Percentiles rank a stretch among this genome's conserved stretches.
Conservation (phyloP, 2,113 vertebrate genomes). For the Erythrolamprus reginae region DNA sequence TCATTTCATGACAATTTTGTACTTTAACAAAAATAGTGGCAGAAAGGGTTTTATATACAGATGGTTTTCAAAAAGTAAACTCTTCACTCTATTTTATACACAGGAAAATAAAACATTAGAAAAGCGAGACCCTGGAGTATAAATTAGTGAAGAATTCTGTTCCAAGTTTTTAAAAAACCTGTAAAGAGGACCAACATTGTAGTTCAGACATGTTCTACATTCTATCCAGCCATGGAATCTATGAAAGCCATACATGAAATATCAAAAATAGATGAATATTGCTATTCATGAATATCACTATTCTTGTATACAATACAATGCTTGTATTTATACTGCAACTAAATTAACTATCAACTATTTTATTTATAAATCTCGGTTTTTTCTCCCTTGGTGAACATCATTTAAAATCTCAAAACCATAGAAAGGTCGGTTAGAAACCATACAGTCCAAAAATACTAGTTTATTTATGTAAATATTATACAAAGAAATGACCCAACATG, state of each 20-base stretch:
- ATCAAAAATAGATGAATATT: slow-evolving; percentile 82
- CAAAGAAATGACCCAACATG: too few species aligned
- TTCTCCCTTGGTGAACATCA: slow-evolving; percentile 63
- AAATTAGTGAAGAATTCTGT: slow-evolving; percentile 55
- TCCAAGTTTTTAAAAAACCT: slow-evolving; percentile 49
- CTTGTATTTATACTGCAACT: slow-evolving; percentile 75
- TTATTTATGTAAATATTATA: too few species aligned
- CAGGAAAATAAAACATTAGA: slow-evolving; percentile 51
- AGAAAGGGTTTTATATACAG: slow-evolving; percentile 48
- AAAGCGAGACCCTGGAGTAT: slow-evolving; percentile 56
- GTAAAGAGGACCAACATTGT: slow-evolving; percentile 57
- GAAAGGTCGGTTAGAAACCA: slow-evolving; percentile 74
- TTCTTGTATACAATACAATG: too few species aligned
- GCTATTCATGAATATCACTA: too few species aligned
- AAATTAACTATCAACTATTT: slow-evolving; percentile 72
- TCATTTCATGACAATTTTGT: slow-evolving; percentile 57
- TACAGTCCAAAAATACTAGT: slow-evolving; percentile 62
- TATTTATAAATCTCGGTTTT: slow-evolving; percentile 77
- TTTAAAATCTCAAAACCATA: slow-evolving; percentile 78
- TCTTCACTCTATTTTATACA: slow-evolving; percentile 48
- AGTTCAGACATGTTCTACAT: slow-evolving; percentile 49
- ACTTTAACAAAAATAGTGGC: slow-evolving; percentile 52
- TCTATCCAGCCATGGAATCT: slow-evolving; percentile 51
- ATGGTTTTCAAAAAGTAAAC: slow-evolving; percentile 40
- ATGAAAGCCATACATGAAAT: slow-evolving; percentile 69